phyloP scores from a whole-genome alignment of 1,140 invertebrate genomes.

The Drosophila repletoides region DNA sequence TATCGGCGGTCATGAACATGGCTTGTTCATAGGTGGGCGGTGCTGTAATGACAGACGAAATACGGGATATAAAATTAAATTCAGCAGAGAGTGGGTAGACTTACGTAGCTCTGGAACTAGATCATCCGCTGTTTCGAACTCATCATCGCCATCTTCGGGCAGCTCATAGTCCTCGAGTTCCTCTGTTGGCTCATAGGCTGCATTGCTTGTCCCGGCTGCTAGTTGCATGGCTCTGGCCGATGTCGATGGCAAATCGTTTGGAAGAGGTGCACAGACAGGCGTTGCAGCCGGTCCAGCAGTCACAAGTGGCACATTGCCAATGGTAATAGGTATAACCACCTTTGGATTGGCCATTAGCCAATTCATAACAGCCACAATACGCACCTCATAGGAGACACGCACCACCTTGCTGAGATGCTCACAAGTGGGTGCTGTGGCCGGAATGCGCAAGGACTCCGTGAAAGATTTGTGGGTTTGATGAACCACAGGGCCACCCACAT shows the following conservation, averaged over 20 bases:
- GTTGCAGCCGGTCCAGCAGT: slow-evolving; percentile 16
- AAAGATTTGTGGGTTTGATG: slow-evolving; percentile 48
- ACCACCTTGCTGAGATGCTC: slow-evolving; percentile 75
- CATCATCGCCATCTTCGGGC: slow-evolving; percentile 66
- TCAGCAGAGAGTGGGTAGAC: slow-evolving; percentile 13
- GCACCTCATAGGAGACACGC: slow-evolving; percentile 71
- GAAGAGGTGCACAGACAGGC: slow-evolving; percentile 18
- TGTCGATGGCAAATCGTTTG: slow-evolving; percentile 62
- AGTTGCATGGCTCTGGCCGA: slow-evolving; percentile 58
- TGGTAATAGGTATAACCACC: slow-evolving; percentile 67
- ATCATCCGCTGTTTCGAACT: slow-evolving; percentile 56
- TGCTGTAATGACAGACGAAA: slow-evolving; percentile 28
- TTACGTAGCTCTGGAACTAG: slow-evolving; percentile 59
- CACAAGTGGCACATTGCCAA: slow-evolving; percentile 70
- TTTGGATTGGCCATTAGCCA: slow-evolving; percentile 72
- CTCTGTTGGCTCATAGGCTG: slow-evolving; percentile 37
- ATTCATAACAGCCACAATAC: slow-evolving; percentile 71
- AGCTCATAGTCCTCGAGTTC: slow-evolving; percentile 62
- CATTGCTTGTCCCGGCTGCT: slow-evolving; percentile 35
- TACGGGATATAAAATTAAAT: not conserved
- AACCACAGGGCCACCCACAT: slow-evolving; percentile 57
- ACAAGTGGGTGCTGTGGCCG: slow-evolving; percentile 83
- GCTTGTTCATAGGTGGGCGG: slow-evolving; percentile 78
- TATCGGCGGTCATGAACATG: slow-evolving; percentile 76
- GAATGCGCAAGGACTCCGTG: slow-evolving; percentile 69